Conservation (phyloP, 2,113 vertebrate genomes). For the Daphoenositta chrysoptera region DNA sequence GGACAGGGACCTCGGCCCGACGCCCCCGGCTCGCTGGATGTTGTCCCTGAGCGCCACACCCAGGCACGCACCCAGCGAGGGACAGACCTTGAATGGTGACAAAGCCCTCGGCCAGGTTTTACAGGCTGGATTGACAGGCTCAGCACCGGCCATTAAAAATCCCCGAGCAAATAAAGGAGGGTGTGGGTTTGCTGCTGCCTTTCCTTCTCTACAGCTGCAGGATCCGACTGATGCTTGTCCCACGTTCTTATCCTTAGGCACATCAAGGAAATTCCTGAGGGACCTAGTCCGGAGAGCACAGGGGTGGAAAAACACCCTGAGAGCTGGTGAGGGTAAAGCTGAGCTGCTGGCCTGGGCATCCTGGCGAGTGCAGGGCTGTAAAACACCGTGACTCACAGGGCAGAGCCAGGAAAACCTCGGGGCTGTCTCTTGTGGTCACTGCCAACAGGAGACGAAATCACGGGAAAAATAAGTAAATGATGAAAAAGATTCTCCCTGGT, state of each 20-base stretch:
- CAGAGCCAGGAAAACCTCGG: neutral
- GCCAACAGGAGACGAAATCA: neutral
- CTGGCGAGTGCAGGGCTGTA: neutral
- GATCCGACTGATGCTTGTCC: neutral
- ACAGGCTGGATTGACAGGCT: neutral
- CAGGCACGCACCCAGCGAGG: neutral
- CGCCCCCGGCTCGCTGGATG: neutral
- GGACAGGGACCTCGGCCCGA: neutral
- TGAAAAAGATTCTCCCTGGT: too few species aligned
- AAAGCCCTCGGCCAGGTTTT: neutral
- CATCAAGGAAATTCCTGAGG: slow-evolving; percentile 25
- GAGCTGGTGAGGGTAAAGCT: neutral
- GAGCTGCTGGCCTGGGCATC: neutral
- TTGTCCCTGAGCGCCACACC: neutral
- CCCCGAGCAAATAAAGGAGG: slow-evolving; percentile 33
- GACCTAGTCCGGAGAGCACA: neutral
- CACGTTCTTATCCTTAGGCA: neutral
- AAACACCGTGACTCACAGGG: accelerated
- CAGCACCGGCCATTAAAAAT: neutral
- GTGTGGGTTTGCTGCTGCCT: neutral
- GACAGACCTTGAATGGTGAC: neutral
- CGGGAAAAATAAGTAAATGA: neutral
- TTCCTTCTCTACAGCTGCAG: neutral
- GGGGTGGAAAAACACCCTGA: neutral
- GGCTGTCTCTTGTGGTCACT: neutral